Evolutionary conservation across 1,140 invertebrate genomes (phyloP).

Genomic region (Phthorimaea operculella): DNA sequence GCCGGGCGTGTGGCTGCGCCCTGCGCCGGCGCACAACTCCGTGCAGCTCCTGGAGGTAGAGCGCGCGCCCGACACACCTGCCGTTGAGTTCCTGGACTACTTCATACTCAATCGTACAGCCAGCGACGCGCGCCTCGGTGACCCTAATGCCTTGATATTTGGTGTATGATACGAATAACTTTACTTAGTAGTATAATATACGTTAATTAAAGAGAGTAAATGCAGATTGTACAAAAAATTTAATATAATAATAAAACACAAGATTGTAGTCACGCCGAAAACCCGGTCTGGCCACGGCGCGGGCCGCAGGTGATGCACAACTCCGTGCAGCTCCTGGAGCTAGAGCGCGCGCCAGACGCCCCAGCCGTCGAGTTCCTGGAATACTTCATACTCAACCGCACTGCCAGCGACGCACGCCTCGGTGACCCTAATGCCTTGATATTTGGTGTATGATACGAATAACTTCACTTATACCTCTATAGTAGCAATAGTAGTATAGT

Average conservation of each 20-base stretch:
- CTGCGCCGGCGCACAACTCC: conserved; percentile 37
- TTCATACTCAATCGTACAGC: background rate
- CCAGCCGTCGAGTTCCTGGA: conserved; percentile 40
- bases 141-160: background rate
- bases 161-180: background rate
- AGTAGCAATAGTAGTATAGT: too few species aligned
- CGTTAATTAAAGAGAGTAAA: too few species aligned
- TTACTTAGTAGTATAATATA: too few species aligned
- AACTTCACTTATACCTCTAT: too few species aligned
- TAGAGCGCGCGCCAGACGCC: conserved; percentile 28
- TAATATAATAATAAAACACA: too few species aligned
- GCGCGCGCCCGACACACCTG: conserved; percentile 17
- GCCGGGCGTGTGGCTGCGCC: conserved; percentile 65
- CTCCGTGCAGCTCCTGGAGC: conserved; percentile 46
- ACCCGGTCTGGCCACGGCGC: conserved; percentile 78
- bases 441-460: background rate
- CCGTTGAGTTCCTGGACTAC: conserved; percentile 39
- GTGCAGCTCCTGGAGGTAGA: conserved; percentile 53
- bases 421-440: background rate
- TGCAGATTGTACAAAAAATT: too few species aligned
- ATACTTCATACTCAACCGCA: background rate
- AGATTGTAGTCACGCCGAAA: too few species aligned
- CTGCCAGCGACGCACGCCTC: background rate
- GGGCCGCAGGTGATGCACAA: conserved; percentile 79
- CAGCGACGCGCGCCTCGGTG: background rate